These are phyloP conservation scores for Stegophylla sp. DNA, from an alignment of 2,888 invertebrate species.

Conservation along the genomic window DNA sequence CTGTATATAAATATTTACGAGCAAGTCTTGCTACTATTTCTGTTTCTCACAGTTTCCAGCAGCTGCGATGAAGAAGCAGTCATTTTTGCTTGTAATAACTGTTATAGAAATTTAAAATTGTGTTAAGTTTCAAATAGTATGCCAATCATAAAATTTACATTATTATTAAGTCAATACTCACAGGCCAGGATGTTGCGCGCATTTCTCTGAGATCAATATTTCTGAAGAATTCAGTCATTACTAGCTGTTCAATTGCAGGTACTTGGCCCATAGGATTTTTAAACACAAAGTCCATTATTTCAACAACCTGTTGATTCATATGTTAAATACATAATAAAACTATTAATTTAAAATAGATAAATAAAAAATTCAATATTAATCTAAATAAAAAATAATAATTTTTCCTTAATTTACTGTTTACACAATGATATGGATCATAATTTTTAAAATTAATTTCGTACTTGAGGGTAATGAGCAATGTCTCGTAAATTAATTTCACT, in stretches of 20 bases:
- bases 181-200: constrained; percentile 80
- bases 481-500: constrained; percentile 77
- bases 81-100: constrained; percentile 55
- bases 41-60: constrained; percentile 52
- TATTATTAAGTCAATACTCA: constrained; percentile 65
- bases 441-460: constrained; percentile 64
- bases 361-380: no score
- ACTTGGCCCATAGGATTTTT: constrained; percentile 73
- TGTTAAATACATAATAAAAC: background rate
- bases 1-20: constrained; percentile 28
- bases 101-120: background rate
- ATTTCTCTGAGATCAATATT: constrained; percentile 88
- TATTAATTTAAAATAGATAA: no score
- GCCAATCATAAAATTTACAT: background rate
- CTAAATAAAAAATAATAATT: no score
- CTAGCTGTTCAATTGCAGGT: constrained; percentile 80
- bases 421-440: no score
- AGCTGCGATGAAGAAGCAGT: constrained; percentile 50
- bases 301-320: constrained; percentile 71
- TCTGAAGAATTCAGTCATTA: constrained; percentile 83
- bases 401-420: no score
- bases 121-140: background rate
- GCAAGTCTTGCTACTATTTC: constrained; percentile 43
- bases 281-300: constrained; percentile 80
- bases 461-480: constrained; percentile 76